These are phyloP conservation scores for Scaptomyza parva DNA, from an alignment of 2,888 invertebrate genomes.

Conservation along the genomic window DNA sequence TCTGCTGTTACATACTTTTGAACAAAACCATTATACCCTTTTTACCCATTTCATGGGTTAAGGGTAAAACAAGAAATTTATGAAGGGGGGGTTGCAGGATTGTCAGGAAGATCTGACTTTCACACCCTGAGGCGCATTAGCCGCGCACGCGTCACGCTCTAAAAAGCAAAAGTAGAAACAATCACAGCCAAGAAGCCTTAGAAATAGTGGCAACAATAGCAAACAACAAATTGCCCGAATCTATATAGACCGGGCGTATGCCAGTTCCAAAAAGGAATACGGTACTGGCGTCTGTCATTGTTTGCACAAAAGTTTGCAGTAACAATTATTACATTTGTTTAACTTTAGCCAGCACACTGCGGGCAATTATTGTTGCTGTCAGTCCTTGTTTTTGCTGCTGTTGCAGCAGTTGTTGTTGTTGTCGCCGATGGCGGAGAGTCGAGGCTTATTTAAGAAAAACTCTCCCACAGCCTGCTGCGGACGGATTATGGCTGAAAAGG, in stretches of 20 bases:
- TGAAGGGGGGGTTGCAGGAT: neutral
- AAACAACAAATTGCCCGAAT: conserved; percentile 79
- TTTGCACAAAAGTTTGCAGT: conserved; percentile 76
- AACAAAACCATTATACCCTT: too few relatives aligned
- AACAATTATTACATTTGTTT: conserved; percentile 81
- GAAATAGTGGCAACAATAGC: conserved; percentile 72
- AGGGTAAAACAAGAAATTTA: neutral
- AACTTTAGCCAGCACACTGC: conserved; percentile 58
- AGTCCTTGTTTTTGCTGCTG: conserved; percentile 40
- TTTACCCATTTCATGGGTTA: too few relatives aligned
- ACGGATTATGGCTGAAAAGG: conserved; percentile 28
- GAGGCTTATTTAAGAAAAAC: conserved; percentile 81
- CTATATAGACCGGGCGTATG: conserved; percentile 45
- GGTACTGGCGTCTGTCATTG: conserved; percentile 50
- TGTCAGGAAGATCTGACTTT: conserved; percentile 73
- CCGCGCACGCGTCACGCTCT: conserved; percentile 65
- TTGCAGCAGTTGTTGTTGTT: conserved; percentile 21
- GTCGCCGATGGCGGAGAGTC: conserved; percentile 56
- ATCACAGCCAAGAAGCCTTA: conserved; percentile 57
- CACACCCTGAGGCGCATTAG: conserved; percentile 83
- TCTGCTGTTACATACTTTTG: too few relatives aligned
- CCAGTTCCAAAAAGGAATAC: conserved; percentile 31
- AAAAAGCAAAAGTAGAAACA: conserved; percentile 65
- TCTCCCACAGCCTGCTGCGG: conserved; percentile 36
- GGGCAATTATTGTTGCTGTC: conserved; percentile 63